Evolutionary conservation across 2,888 invertebrate species (phyloP).

Genomic region (Colletes collaris): DNA sequence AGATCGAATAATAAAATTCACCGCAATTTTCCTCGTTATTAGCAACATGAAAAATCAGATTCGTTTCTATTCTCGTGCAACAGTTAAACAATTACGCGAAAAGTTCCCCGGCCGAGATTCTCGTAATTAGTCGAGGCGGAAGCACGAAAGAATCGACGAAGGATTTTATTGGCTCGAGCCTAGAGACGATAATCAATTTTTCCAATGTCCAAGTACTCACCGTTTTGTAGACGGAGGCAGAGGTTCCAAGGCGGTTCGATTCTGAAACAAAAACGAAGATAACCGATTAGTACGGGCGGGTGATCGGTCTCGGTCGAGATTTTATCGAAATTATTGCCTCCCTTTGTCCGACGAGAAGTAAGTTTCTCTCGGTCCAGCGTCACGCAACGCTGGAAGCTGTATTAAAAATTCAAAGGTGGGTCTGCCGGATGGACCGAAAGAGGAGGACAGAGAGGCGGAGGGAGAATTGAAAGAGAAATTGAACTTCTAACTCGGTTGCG

Average conservation of each 20-base stretch:
- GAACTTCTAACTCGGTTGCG: slow-evolving; percentile 53
- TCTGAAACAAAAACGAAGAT: slow-evolving; percentile 27
- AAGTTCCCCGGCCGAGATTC: neutral
- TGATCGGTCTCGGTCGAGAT: neutral
- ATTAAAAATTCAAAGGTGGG: slow-evolving; percentile 59
- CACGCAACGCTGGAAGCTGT: neutral
- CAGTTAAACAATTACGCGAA: neutral
- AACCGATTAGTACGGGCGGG: slow-evolving; percentile 1
- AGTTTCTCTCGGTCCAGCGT: slow-evolving; percentile 20
- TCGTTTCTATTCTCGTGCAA: no score
- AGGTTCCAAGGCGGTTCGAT: neutral
- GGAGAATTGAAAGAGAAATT: slow-evolving; percentile 37
- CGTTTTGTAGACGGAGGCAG: neutral
- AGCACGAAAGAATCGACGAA: neutral
- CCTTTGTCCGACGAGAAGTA: neutral
- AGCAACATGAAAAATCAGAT: no score
- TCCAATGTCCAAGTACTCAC: slow-evolving; percentile 23
- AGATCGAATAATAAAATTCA: no score
- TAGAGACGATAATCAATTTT: neutral
- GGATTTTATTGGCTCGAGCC: neutral
- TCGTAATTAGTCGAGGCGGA: neutral
- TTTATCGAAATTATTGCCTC: slow-evolving; percentile 28
- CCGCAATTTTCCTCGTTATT: no score
- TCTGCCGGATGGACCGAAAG: neutral
- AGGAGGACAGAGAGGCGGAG: neutral